Conservation (phyloP, 2,113 vertebrate species). For the Electrona antarctica region DNA sequence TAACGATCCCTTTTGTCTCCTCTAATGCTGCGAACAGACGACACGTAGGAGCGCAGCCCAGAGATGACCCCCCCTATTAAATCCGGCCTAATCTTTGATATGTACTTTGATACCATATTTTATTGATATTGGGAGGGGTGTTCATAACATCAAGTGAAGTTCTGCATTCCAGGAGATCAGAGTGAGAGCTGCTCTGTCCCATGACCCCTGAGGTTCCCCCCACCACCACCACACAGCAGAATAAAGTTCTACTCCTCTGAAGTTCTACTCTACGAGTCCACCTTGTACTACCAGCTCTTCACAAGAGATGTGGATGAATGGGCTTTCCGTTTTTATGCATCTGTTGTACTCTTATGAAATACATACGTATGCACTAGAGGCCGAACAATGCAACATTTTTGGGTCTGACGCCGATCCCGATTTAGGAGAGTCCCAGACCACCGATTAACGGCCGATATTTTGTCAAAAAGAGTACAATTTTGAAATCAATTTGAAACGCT, state of each 20-base stretch:
- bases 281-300: conserved; percentile 36
- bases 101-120: conserved; percentile 69
- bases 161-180: conserved; percentile 72
- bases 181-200: conserved; percentile 49
- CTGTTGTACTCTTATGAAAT: conserved; percentile 42
- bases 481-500: no score
- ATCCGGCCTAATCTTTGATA: conserved; percentile 63
- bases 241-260: conserved; percentile 1
- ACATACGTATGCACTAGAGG: background rate
- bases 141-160: conserved; percentile 61
- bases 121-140: conserved; percentile 63
- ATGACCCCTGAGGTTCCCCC: conserved; percentile 46
- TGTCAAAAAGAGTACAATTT: no score
- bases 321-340: conserved; percentile 37
- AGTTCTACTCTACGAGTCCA: background rate
- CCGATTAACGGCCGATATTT: no score
- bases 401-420: no score
- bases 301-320: conserved; percentile 52
- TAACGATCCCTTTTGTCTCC: conserved; percentile 61
- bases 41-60: conserved; percentile 52
- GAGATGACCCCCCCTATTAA: conserved; percentile 65
- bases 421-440: no score
- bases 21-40: conserved; percentile 43
- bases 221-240: conserved; percentile 36
- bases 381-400: no score